These are phyloP conservation scores for Orbicella faveolata DNA, from an alignment of 64 coral and sea anemone genomes.

Conservation along the genomic window DNA sequence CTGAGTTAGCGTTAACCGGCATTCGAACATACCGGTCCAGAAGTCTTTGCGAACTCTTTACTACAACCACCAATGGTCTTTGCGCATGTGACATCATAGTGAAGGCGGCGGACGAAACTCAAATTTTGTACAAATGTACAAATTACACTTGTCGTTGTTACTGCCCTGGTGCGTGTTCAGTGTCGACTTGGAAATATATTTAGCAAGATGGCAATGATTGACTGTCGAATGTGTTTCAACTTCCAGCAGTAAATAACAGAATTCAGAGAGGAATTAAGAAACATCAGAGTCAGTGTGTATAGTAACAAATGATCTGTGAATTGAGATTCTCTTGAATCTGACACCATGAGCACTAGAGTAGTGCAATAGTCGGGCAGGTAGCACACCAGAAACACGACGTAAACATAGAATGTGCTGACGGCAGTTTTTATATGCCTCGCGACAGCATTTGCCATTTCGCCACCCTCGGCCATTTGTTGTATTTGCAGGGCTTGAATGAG, in stretches of 20 bases:
- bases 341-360: neutral
- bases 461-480: neutral
- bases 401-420: neutral
- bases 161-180: too few relatives aligned
- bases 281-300: neutral
- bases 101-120: too few relatives aligned
- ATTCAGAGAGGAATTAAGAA: neutral
- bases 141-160: neutral
- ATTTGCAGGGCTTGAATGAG: neutral
- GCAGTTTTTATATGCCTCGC: slow-evolving; percentile 10
- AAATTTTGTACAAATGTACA: too few relatives aligned
- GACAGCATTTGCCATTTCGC: neutral
- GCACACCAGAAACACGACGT: slow-evolving; percentile 12
- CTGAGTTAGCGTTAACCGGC: too few relatives aligned
- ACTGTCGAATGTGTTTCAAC: neutral
- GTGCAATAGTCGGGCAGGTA: slow-evolving; percentile 14
- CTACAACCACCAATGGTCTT: too few relatives aligned
- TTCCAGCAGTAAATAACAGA: slow-evolving; percentile 4
- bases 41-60: too few relatives aligned
- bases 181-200: neutral
- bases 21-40: too few relatives aligned
- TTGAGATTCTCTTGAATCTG: too few relatives aligned
- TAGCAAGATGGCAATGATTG: neutral
- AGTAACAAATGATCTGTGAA: neutral
- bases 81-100: too few relatives aligned